Evolutionary conservation across 1,140 invertebrate genomes (phyloP).

Genomic region (Lepidotrigona ventralis): DNA sequence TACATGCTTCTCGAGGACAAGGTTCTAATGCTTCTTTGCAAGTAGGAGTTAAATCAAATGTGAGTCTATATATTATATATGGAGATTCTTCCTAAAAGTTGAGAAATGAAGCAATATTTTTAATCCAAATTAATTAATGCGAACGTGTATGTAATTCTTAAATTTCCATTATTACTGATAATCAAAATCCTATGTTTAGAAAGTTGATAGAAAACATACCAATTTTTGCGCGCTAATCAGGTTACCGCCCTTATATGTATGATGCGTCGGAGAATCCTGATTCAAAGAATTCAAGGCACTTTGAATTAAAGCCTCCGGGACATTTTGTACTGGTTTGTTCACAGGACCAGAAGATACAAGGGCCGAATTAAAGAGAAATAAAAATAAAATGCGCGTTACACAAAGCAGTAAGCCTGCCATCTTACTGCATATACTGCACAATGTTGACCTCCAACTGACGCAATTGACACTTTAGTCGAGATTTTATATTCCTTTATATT

Average conservation of each 20-base stretch:
- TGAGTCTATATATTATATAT: constrained; percentile 69
- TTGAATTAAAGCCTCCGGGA: constrained; percentile 59
- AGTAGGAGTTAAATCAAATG: constrained; percentile 68
- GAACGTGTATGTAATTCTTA: background rate
- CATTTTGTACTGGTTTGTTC: constrained; percentile 56
- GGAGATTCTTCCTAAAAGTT: constrained; percentile 69
- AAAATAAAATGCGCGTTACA: constrained; percentile 6
- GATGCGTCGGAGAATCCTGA: constrained; percentile 66
- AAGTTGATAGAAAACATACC: constrained; percentile 58
- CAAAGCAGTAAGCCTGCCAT: constrained; percentile 52
- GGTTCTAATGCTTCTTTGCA: constrained; percentile 60
- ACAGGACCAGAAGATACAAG: constrained; percentile 40
- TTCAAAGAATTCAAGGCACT: constrained; percentile 70
- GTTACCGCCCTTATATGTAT: constrained; percentile 69
- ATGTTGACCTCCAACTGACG: constrained; percentile 37
- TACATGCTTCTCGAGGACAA: constrained; percentile 72
- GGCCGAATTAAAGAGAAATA: constrained; percentile 20
- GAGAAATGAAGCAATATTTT: background rate
- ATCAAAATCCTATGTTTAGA: background rate
- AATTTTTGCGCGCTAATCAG: constrained; percentile 71
- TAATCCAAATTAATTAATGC: background rate
- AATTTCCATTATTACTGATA: background rate
- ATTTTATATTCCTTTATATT: constrained; percentile 24
- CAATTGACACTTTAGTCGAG: background rate
- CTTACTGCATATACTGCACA: constrained; percentile 12